Evolutionary conservation across 2,113 vertebrate genomes (phyloP), one percentile per base, ranked within the genome.

Genomic region (Polypterus senegalus): DNA sequence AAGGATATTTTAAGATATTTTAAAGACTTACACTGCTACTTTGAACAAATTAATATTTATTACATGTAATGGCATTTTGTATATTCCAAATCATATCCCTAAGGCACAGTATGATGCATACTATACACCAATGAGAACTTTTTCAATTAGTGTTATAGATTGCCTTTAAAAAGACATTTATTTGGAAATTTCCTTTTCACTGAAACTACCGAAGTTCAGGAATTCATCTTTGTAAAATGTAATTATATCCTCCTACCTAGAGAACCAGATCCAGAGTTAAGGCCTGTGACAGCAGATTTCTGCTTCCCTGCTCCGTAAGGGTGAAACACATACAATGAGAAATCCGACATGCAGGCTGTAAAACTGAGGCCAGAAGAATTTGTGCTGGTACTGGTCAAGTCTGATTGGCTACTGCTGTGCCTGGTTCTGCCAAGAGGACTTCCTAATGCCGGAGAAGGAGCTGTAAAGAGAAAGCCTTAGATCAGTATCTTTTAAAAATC

Each of bases 331-430:
- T 91, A 98, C 3, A 99, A 89, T 46, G 96, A 99, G 63, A 98
- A 98, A 76, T 98, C 95, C 0, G 96, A 99, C 96, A 99, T 98
- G 81, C 94, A 98, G 54, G 96, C 96, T 0, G 94, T 99, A 67
- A 99, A 99, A 78, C 96, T 99, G 71, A 99, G 78, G 60, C 96
- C 96, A 1, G 94, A 98, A 5, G 94, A 97, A 71, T 83, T 96
- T 70, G 81, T 87, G n/a, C 88, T 86, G 11, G 92, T 81, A 27
- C 79, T 82, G 0, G 84, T 91, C 65, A 97, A 79, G 72, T 99
- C 96, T 0, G 94, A 99, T 70, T 97, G 95, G 73, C 94, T 99
- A 73, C 96, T 98, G 76, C 91, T 97, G 71, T 98, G 96, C 48
- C 94, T 84, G 27, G 87, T 96, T 70, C 96, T 82, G 67, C 92